phyloP scores from a whole-genome alignment of 2,888 invertebrate species.

The Caradrina clavipalpis region DNA sequence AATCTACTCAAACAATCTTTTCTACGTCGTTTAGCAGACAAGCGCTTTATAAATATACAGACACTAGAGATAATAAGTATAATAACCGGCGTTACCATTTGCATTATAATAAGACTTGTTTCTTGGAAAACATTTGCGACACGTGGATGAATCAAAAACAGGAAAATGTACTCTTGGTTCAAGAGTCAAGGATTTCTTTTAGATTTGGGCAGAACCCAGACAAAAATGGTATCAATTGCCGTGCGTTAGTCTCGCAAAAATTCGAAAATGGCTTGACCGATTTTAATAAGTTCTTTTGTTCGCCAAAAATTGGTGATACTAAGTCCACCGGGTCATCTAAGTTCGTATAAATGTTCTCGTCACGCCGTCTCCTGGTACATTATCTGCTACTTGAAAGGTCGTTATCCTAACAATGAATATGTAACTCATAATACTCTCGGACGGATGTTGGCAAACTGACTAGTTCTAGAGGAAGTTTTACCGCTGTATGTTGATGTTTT shows the following conservation, averaged over 20 bases:
- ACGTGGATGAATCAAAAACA: slow-evolving; percentile 5
- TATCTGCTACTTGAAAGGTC: slow-evolving; percentile 9
- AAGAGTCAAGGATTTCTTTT: no score
- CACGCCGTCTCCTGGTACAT: neutral
- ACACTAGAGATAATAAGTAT: slow-evolving; percentile 31
- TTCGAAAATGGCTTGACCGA: no score
- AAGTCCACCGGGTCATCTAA: no score
- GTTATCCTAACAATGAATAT: slow-evolving; percentile 31
- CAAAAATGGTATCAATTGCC: no score
- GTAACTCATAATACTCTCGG: slow-evolving; percentile 53
- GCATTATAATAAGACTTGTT: slow-evolving; percentile 21
- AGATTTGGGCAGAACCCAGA: no score
- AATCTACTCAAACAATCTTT: slow-evolving; percentile 34
- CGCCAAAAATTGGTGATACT: no score
- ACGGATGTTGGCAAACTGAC: slow-evolving; percentile 69
- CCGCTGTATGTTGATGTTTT: slow-evolving; percentile 74
- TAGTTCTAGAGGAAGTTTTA: slow-evolving; percentile 69
- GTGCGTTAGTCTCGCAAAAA: no score
- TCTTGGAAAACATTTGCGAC: slow-evolving; percentile 30
- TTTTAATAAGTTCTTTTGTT: no score
- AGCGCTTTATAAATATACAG: slow-evolving; percentile 37
- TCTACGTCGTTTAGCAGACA: slow-evolving; percentile 37
- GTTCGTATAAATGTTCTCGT: no score
- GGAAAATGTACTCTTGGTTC: neutral
- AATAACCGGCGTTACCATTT: slow-evolving; percentile 23